A percentile compares a stretch with the other conserved stretches of the same genome.
Conservation (phyloP, 1,140 invertebrate species). For the Ceratosolen solmsi region DNA sequence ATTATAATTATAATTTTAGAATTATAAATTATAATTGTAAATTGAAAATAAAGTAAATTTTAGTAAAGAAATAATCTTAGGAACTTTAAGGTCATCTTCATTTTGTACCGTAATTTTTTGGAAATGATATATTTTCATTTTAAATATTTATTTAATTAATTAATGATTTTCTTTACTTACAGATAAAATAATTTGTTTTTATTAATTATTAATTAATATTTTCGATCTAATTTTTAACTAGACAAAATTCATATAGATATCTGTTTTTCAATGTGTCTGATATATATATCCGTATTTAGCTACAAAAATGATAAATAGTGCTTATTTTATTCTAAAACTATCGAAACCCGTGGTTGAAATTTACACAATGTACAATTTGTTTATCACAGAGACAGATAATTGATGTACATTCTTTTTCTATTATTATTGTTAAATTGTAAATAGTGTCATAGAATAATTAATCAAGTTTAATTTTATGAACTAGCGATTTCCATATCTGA, state of each 20-base stretch:
- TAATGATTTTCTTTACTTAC: too few species aligned
- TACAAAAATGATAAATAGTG: background rate
- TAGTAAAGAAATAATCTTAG: too few species aligned
- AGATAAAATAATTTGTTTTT: too few species aligned
- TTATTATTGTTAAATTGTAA: conserved; percentile 14
- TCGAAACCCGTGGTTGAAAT: conserved; percentile 39
- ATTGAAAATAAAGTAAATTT: too few species aligned
- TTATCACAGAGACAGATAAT: conserved; percentile 57
- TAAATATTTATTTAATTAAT: too few species aligned
- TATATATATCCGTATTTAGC: background rate
- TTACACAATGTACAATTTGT: conserved; percentile 42
- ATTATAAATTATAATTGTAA: too few species aligned
- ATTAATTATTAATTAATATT: background rate
- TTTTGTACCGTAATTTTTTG: too few species aligned
- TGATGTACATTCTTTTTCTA: conserved; percentile 49
- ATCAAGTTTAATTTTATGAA: conserved; percentile 46
- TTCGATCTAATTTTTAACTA: background rate
- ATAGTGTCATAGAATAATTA: conserved; percentile 28
- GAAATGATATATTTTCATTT: too few species aligned
- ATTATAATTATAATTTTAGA: too few species aligned
- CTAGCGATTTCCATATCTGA: conserved; percentile 62
- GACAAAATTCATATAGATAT: background rate
- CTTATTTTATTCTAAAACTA: conserved; percentile 19
- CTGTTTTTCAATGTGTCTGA: background rate
- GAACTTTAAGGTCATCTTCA: too few species aligned